These are phyloP conservation scores for Arge pagana DNA, from an alignment of 2,888 invertebrate species.

Conservation along the genomic window DNA sequence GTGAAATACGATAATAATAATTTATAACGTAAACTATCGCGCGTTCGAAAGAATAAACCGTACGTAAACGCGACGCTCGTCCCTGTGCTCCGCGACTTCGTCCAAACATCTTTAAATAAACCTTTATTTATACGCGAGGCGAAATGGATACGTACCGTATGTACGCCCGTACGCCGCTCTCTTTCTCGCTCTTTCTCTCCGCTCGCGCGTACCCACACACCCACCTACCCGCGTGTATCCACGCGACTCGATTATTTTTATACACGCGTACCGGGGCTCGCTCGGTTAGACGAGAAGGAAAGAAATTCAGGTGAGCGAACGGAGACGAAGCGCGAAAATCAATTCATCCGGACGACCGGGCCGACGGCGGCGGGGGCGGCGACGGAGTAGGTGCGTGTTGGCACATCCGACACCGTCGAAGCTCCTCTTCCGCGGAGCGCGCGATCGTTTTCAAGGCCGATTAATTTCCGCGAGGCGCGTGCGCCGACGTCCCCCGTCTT, in stretches of 20 bases:
- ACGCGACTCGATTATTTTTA: conserved; percentile 29
- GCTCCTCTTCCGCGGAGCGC: no score
- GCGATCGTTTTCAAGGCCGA: no score
- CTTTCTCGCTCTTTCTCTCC: conserved; percentile 10
- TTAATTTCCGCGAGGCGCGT: no score
- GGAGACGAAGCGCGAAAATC: no score
- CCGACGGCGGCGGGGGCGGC: no score
- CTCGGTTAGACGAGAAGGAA: no score
- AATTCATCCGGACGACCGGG: no score
- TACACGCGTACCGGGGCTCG: conserved; percentile 27
- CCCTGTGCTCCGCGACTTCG: conserved; percentile 8
- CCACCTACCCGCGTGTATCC: conserved; percentile 15
- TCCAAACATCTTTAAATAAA: conserved; percentile 53
- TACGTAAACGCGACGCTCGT: conserved; percentile 24
- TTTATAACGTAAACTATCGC: conserved; percentile 54
- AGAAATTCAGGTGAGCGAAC: no score
- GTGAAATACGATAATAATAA: conserved; percentile 55
- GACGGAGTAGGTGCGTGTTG: no score
- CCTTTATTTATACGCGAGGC: conserved; percentile 52
- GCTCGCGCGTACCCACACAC: no score
- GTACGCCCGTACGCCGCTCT: conserved; percentile 9
- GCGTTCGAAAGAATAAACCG: conserved; percentile 6
- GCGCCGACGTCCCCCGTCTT: no score
- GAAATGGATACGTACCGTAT: conserved; percentile 14
- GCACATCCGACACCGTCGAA: no score